Base-by-base conservation (phyloP, 2,888 invertebrate species). In the Odontocerum albicorne region DNA sequence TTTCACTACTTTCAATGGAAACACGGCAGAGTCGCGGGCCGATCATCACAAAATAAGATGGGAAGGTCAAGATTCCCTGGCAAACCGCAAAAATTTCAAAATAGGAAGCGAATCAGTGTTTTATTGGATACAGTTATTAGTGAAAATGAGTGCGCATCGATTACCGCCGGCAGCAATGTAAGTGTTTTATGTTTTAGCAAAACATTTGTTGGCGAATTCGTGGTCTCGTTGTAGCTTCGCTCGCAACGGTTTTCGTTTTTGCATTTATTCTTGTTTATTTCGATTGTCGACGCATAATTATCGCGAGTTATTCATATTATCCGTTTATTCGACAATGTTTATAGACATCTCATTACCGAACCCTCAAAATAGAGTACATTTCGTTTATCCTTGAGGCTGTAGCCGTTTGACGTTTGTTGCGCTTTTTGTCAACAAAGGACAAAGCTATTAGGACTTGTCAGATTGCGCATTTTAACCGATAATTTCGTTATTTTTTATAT, bases 21-120 rank as follows among this genome's bases (percentile, higher is more conserved):
- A 55, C 51, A 47, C 43, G 42, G 38, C 42, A 33, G 73, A 51
- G 75, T 75, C 76, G 73, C 73, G 71, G 74, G 75, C 74, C 71
- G 72, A 75, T 76, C 77, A 79, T 77, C 75, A 73, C 68, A 72
- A 66, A 75, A 72, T 81, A 82, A 79, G 77, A 88, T 87, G 88
- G 87, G 86, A 78, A 85, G 86, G 79, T 86, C 86, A 75, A 87
- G 87, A 82, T 90, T 90, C 84, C 90, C 91, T 71, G 90, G 91
- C 70, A 90, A 90, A 82, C 90, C 90, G 73, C 85, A 88, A 66
- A 91, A 90, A 81, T 87, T 88, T 78, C 87, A 88, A 72, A 88
- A 88, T 77, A 86, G 88, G 80, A 90, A 88, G 74, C 85, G 90
- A 75, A 84, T 90, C 70, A 89, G 88, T 79, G 88, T 90, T 71